Evolutionary conservation across 2,113 vertebrate genomes (phyloP), one percentile per base, ranked within the genome.

Genomic region (Ictidomys tridecemlineatus): DNA sequence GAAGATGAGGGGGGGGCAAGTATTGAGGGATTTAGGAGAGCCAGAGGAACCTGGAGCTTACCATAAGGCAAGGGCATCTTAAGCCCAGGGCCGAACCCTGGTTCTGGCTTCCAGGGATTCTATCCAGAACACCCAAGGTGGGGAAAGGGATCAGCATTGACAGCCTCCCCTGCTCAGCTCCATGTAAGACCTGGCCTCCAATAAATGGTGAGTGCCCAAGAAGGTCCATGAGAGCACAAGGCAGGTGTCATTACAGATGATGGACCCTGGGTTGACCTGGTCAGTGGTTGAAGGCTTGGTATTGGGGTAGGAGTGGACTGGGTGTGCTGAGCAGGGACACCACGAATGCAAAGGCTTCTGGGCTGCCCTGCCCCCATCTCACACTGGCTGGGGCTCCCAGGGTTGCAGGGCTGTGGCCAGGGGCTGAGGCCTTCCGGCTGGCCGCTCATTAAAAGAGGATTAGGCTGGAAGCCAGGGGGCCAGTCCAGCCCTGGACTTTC

Each of bases 401-500:
- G 90, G 87, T 77, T 94, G 85, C 76, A 73, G 91, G 95, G 95
- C 95, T 96, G 85, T 92, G 97, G 89, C 93, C 86, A 95, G 93
- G 91, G 94, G 42, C 95, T 89, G 96, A 98, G 97, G 93, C 97
- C 97, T 98, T 98, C 97, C 87, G 91, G 97, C 95, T 96, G 92
- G 95, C 95, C 96, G 93, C 98, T 98, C 98, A 98, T 98, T 98
- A 98, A 98, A 98, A 98, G 95, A 90, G 97, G 98, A 98, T 98
- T 98, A 98, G 98, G 98, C 97, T 12, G 32, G 70, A 79, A 96
- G 97, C 98, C 98, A 97, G 97, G 95, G 93, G 95, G 79, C 90
- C 94, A 96, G 93, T 90, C 94, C 95, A 91, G 94, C 56, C 95
- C 86, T 39, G 86, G 96, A 80, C 88, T 92, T 97, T 94, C 89